Percentiles rank a stretch among this genome's conserved stretches.
Evolutionary conservation across 2,797 vertebrate genomes (phyloP).

Genomic region (Hyperoplus lanceolatus): DNA sequence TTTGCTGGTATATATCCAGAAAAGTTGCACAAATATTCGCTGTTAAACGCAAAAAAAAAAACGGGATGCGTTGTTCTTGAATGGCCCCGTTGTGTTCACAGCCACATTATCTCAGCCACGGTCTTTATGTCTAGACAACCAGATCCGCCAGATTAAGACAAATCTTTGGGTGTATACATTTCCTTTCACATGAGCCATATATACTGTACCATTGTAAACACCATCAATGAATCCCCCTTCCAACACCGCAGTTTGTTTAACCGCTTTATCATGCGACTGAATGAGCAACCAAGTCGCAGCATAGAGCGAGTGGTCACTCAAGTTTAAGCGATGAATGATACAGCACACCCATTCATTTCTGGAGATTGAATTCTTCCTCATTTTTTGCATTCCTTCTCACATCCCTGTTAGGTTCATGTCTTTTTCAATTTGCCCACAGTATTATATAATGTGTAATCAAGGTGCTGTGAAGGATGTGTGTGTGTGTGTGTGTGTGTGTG

Average conservation of each 20-base stretch:
- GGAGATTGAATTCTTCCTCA: slow-evolving; percentile 11
- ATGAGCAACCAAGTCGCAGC: not conserved
- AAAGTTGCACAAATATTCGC: not conserved
- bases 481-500: slow-evolving; percentile 5
- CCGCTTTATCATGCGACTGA: not conserved
- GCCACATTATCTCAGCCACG: slow-evolving; percentile 19
- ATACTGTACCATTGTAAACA: not conserved
- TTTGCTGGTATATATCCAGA: not conserved
- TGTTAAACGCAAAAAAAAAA: not conserved
- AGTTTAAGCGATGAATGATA: not conserved
- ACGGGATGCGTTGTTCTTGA: not conserved
- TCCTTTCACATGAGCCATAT: slow-evolving; percentile 43
- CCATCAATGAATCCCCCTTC: not conserved
- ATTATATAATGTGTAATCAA: slow-evolving; percentile 38
- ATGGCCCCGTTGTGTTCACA: not conserved
- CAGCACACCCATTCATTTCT: not conserved
- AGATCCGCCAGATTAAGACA: slow-evolving; percentile 64
- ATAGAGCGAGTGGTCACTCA: not conserved
- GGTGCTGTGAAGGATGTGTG: slow-evolving; percentile 4
- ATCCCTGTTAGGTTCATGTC: slow-evolving; percentile 8
- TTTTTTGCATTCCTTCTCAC: slow-evolving; percentile 36
- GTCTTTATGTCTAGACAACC: slow-evolving; percentile 66
- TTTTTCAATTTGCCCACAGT: slow-evolving; percentile 12
- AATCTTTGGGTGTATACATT: slow-evolving; percentile 46
- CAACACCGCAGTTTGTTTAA: slow-evolving; percentile 3